Evolutionary conservation across 2,888 invertebrate species (phyloP).

Genomic region (Leucania comma): DNA sequence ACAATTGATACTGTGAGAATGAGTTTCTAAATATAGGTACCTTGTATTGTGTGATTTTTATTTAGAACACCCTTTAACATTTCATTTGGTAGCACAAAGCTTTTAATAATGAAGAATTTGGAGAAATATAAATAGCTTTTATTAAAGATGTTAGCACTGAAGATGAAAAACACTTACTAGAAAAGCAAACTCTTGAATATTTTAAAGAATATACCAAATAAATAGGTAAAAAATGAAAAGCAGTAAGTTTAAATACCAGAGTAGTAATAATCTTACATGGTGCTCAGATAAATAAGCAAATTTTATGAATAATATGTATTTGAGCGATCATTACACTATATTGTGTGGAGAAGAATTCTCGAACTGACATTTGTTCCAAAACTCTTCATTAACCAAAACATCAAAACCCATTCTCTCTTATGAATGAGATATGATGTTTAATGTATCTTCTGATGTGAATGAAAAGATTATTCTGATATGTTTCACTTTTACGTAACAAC

Average conservation of each 20-base stretch:
- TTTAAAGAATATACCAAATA: not conserved
- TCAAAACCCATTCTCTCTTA: conserved; percentile 11
- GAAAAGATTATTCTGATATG: conserved; percentile 20
- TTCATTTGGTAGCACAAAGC: not conserved
- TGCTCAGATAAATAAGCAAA: conserved; percentile 21
- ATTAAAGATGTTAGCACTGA: not conserved
- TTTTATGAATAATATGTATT: conserved; percentile 16
- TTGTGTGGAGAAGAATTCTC: conserved; percentile 33
- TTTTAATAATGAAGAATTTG: not conserved
- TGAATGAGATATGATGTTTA: conserved; percentile 12
- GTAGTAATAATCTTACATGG: conserved; percentile 14
- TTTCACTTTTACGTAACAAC: conserved; percentile 26
- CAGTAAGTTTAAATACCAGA: not conserved
- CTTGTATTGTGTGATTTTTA: conserved; percentile 28
- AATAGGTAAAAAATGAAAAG: not conserved
- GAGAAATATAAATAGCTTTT: not conserved
- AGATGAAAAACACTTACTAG: not conserved
- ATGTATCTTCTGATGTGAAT: conserved; percentile 25
- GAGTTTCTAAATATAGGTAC: conserved; percentile 50
- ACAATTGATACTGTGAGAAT: conserved; percentile 58
- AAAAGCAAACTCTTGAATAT: not conserved
- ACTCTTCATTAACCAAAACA: conserved; percentile 31
- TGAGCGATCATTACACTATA: conserved; percentile 17
- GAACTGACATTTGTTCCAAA: conserved; percentile 32
- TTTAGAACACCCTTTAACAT: conserved; percentile 6